phyloP scores from a whole-genome alignment of 2,888 invertebrate genomes.

The Cenopis cana region DNA sequence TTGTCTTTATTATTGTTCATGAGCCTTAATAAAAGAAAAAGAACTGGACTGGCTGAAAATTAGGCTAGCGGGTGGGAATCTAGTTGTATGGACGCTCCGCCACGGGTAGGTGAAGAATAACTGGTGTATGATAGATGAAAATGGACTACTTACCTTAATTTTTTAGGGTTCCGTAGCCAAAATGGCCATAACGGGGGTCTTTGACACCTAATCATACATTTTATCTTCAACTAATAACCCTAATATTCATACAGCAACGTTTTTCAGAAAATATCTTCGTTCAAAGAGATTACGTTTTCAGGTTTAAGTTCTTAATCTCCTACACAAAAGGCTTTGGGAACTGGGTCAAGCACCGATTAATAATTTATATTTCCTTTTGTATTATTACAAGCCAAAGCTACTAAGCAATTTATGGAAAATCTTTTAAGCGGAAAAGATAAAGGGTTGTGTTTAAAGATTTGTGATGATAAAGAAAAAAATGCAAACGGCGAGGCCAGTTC shows the following conservation, averaged over 20 bases:
- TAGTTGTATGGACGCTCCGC: too few species aligned
- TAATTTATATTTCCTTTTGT: conserved; percentile 44
- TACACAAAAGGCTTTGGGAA: conserved; percentile 35
- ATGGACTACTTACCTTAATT: too few species aligned
- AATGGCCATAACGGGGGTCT: too few species aligned
- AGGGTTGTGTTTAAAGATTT: conserved; percentile 30
- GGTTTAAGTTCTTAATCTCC: conserved; percentile 26
- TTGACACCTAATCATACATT: too few species aligned
- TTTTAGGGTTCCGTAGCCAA: too few species aligned
- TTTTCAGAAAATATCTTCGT: conserved; percentile 2
- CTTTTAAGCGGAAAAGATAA: conserved; percentile 17
- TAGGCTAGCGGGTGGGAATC: too few species aligned
- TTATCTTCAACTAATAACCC: not conserved
- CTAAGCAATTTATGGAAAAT: conserved; percentile 37
- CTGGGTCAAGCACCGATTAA: conserved; percentile 41
- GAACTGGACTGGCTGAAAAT: too few species aligned
- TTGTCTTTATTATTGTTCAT: too few species aligned
- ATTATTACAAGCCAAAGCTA: conserved; percentile 35
- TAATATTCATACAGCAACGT: not conserved
- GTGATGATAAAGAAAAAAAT: not conserved
- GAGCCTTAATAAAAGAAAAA: too few species aligned
- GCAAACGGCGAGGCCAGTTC: too few species aligned
- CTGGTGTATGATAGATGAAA: too few species aligned
- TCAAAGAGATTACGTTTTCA: conserved; percentile 16
- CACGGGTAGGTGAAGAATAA: too few species aligned